These are phyloP conservation scores for Megalops atlanticus DNA, from an alignment of 2,113 vertebrate genomes.

Conservation along the genomic window DNA sequence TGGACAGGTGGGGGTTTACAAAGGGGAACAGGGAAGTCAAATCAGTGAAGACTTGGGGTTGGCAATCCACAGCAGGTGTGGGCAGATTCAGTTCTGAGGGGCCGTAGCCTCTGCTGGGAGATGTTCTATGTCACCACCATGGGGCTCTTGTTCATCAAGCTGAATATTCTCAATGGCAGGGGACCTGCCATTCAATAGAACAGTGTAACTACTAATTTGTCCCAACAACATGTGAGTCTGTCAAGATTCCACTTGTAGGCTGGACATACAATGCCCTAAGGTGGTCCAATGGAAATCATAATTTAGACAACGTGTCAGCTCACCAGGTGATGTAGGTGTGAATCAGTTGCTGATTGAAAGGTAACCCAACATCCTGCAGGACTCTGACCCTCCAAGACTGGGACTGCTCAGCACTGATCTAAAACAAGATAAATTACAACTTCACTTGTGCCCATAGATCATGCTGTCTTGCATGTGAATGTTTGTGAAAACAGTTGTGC, in stretches of 20 bases:
- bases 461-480: not conserved
- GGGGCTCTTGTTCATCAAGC: too few species aligned
- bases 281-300: constrained; percentile 7
- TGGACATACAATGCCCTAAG: too few species aligned
- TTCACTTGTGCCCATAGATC: too few species aligned
- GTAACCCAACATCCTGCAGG: constrained; percentile 21
- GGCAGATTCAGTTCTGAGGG: too few species aligned
- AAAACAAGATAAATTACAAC: too few species aligned
- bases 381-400: constrained; percentile 8
- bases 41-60: constrained; percentile 91
- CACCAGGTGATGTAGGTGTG: not conserved
- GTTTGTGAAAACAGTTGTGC: not conserved
- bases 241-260: too few species aligned
- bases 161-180: too few species aligned
- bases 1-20: constrained; percentile 82
- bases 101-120: too few species aligned
- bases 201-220: too few species aligned
- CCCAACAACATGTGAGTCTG: too few species aligned
- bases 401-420: not conserved
- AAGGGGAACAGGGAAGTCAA: constrained; percentile 95
- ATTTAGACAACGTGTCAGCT: constrained; percentile 10
- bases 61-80: not conserved
- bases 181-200: too few species aligned
- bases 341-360: constrained; percentile 12
- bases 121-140: too few species aligned